Conservation (phyloP, 2,797 vertebrate genomes). For the Etheostoma nigrum region DNA sequence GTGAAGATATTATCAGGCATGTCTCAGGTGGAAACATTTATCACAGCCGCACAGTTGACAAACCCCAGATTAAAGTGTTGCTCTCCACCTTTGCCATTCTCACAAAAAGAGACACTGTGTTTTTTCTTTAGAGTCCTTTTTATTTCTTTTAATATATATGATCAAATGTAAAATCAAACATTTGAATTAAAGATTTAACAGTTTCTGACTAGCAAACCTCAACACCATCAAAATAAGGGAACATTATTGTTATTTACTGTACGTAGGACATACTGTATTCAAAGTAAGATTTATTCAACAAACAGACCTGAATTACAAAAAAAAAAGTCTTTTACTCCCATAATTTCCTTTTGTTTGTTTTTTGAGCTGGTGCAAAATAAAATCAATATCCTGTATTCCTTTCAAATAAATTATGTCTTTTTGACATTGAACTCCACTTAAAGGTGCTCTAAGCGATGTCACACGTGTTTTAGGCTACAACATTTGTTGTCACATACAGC, state of each 20-base stretch:
- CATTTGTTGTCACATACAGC: too few relatives aligned
- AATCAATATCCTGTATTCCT: constrained; percentile 74
- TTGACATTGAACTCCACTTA: constrained; percentile 80
- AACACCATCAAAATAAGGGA: constrained; percentile 98
- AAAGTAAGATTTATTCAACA: constrained; percentile 94
- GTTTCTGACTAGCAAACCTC: constrained; percentile 98
- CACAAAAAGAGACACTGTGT: constrained; percentile 64
- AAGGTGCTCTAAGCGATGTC: too few relatives aligned
- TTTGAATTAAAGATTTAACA: constrained; percentile 93
- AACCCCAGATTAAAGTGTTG: constrained; percentile 15
- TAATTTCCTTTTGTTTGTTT: constrained; percentile 79
- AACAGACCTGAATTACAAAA: constrained; percentile 94
- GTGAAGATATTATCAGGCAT: constrained; percentile 25
- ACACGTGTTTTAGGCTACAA: too few relatives aligned
- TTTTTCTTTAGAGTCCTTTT: constrained; percentile 88
- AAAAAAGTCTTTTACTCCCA: constrained; percentile 90
- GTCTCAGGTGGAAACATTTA: constrained; percentile 36
- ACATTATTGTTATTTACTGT: constrained; percentile 91
- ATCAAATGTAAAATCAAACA: constrained; percentile 82
- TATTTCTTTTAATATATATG: constrained; percentile 83
- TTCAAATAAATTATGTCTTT: constrained; percentile 83
- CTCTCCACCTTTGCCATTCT: neutral
- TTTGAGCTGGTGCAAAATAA: constrained; percentile 90
- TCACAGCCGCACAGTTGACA: constrained; percentile 30
- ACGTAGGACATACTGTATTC: constrained; percentile 87